Conservation (phyloP, 2,113 vertebrate genomes). For the Alouatta palliata region DNA sequence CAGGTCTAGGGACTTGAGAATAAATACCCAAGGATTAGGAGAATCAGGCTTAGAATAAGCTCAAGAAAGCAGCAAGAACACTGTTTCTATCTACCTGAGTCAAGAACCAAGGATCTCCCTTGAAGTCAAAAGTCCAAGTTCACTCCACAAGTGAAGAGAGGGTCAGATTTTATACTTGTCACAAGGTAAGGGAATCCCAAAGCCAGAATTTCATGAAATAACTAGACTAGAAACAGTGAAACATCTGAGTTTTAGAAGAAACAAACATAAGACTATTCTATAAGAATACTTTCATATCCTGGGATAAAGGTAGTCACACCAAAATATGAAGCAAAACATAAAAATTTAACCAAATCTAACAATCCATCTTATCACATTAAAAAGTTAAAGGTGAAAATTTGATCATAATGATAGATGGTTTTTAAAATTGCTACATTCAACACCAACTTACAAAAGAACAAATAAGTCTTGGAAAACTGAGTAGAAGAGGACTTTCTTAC, state of each 20-base stretch:
- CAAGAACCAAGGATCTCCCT: neutral
- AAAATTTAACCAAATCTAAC: neutral
- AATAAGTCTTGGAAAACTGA: neutral
- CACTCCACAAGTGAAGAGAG: neutral
- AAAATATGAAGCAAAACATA: neutral
- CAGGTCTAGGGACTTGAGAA: neutral
- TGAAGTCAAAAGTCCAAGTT: neutral
- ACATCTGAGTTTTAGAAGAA: neutral
- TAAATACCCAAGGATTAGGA: rapidly evolving
- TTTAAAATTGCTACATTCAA: neutral
- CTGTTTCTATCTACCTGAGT: neutral
- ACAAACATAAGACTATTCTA: neutral
- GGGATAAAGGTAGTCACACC: neutral
- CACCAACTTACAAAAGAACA: neutral
- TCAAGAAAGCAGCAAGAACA: neutral
- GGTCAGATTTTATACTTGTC: neutral
- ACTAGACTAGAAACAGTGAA: neutral
- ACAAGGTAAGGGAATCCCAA: neutral
- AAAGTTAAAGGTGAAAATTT: neutral
- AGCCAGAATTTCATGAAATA: neutral
- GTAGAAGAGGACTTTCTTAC: neutral
- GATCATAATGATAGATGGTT: neutral
- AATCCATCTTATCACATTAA: neutral
- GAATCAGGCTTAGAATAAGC: neutral
- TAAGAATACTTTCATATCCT: neutral